Evolutionary conservation across 2,888 invertebrate species (phyloP).

Genomic region (Nymphalis polychloros): DNA sequence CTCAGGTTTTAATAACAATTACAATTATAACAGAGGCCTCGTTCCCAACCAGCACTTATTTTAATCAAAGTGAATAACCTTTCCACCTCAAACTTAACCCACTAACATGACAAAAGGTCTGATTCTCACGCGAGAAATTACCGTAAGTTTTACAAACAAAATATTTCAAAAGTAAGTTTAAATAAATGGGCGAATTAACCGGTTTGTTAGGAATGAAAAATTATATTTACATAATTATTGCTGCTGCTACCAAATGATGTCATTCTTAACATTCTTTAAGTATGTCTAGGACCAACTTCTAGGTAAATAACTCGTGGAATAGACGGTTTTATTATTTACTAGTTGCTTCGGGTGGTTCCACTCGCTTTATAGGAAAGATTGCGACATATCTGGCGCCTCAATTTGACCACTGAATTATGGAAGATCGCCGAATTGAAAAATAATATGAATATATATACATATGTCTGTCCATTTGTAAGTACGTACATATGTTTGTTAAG

Average conservation of each 20-base stretch:
- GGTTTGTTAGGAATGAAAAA: constrained; percentile 19
- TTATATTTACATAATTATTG: constrained; percentile 13
- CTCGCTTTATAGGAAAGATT: background rate
- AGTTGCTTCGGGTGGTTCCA: too few relatives aligned
- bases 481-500: too few relatives aligned
- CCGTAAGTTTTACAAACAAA: constrained; percentile 39
- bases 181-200: constrained; percentile 21
- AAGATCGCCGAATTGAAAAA: background rate
- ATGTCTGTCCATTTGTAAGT: too few relatives aligned
- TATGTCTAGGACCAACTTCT: constrained; percentile 23
- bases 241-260: constrained; percentile 15
- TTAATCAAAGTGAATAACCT: constrained; percentile 29
- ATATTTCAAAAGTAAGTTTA: constrained; percentile 22
- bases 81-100: constrained; percentile 38
- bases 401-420: too few relatives aligned
- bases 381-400: too few relatives aligned
- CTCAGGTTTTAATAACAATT: constrained; percentile 1
- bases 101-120: constrained; percentile 38
- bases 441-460: too few relatives aligned
- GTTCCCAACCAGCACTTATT: constrained; percentile 33
- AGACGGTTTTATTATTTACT: too few relatives aligned
- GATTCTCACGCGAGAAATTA: constrained; percentile 42
- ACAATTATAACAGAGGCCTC: constrained; percentile 20
- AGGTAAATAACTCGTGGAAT: background rate
- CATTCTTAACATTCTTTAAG: constrained; percentile 23